Conservation (phyloP, 2,113 vertebrate genomes). For the Podiceps cristatus region DNA sequence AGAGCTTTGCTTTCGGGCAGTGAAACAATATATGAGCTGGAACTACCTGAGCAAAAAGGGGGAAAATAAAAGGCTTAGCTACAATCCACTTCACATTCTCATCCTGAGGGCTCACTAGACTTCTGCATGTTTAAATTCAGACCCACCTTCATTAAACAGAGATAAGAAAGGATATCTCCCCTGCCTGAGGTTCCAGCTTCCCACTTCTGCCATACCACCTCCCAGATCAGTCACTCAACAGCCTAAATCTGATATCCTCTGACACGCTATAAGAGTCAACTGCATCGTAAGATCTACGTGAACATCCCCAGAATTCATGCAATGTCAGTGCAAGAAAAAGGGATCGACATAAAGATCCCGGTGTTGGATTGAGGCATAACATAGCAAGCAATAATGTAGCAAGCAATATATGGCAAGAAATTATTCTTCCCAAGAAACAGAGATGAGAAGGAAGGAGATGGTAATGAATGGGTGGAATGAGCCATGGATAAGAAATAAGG, state of each 20-base stretch:
- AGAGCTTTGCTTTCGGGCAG: background rate
- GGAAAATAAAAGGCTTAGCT: background rate
- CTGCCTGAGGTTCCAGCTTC: background rate
- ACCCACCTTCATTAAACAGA: background rate
- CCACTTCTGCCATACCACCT: background rate
- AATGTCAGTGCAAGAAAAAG: background rate
- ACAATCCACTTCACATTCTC: background rate
- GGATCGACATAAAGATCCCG: background rate
- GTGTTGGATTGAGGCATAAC: accelerated
- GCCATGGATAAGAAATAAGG: background rate
- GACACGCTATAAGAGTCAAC: background rate
- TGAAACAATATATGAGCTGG: background rate
- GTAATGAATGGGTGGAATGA: background rate
- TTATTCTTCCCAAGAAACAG: background rate
- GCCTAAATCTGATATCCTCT: background rate
- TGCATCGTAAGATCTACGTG: background rate
- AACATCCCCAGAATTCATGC: background rate
- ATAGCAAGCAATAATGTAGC: background rate
- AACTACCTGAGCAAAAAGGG: background rate
- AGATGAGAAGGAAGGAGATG: background rate
- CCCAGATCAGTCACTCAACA: background rate
- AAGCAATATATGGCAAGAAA: background rate
- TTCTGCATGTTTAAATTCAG: background rate
- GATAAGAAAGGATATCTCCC: background rate
- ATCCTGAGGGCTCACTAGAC: background rate